These are phyloP conservation scores for Proctacanthus coquilletti DNA, from an alignment of 1,140 invertebrate genomes.

Conservation along the genomic window DNA sequence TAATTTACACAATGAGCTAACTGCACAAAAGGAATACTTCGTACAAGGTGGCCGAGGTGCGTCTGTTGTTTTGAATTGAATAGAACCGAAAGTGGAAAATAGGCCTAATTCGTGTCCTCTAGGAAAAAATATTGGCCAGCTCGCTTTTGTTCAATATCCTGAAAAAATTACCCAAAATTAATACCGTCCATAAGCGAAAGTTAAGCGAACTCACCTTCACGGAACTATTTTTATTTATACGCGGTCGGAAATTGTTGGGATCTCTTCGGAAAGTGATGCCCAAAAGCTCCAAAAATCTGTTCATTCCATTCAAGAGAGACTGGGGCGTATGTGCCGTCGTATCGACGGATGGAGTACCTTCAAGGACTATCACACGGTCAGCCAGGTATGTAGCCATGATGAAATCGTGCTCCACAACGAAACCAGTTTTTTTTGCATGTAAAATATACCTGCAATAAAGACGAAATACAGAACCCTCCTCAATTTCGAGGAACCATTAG, in stretches of 20 bases:
- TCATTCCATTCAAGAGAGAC: conserved; percentile 93
- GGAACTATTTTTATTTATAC: conserved; percentile 94
- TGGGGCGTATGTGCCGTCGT: conserved; percentile 87
- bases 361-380: conserved; percentile 97
- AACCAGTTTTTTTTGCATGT: conserved; percentile 98
- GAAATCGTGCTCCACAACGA: conserved; percentile 99
- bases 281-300: conserved; percentile 89
- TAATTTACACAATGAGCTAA: too few species aligned
- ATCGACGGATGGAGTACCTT: conserved; percentile 76
- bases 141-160: conserved; percentile 94
- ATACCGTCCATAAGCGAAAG: conserved; percentile 8
- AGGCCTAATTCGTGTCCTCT: too few species aligned
- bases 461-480: conserved; percentile 2
- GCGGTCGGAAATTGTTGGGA: conserved; percentile 94
- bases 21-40: too few species aligned
- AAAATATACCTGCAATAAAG: conserved; percentile 74
- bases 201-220: conserved; percentile 56
- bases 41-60: too few species aligned
- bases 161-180: conserved; percentile 30
- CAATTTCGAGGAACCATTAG: not conserved
- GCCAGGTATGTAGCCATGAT: conserved; percentile 99
- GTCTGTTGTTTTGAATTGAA: too few species aligned
- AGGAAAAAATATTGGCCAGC: conserved; percentile 98
- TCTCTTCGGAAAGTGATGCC: conserved; percentile 97
- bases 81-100: too few species aligned